Evolutionary conservation across 1,140 invertebrate genomes (phyloP), one percentile per base, ranked within the genome.

Genomic region (Drosophila rhopaloa): DNA sequence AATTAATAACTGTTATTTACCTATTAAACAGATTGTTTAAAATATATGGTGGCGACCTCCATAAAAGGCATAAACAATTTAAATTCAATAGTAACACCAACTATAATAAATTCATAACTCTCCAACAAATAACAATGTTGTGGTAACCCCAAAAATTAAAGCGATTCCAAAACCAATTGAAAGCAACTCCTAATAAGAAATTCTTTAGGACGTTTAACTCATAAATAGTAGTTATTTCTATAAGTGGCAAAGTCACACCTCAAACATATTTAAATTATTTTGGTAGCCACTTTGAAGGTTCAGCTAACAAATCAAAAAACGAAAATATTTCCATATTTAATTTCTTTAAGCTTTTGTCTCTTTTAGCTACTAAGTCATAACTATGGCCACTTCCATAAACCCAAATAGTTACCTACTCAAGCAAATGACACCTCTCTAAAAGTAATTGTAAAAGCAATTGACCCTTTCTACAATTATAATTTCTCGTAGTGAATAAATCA

Each of bases 401-500:
- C 5, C 24, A 4, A 37, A 14, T 37, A 13, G 16, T 27, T 44
- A 14, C 32, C 16, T 38, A 10, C n/a, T 50, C 32, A 59, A 38
- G 7, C 16, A 2, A 59, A 24, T n/a, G 58, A 44, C 37, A 60
- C 61, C 61, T 46, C n/a, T 44, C 10, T 5, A 44, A 35, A 53
- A 37, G 10, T 14, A 8, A 32, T 53, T 66, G 8, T 32, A 14
- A 0, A n/a, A 0, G 9, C 47, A 68, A 66, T 66, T 68, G 65
- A 66, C 65, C 60, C 46, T 35, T 44, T 53, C 41, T 44, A 11
- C 53, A 51, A 65, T 19, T 14, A 35, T 47, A n/a, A 19, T 32
- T 62, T 62, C 13, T 37, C 9, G 6, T 10, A 32, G 11, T 62
- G 24, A 19, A 62, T 60, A 66, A 41, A 63, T 63, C 29, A 54